phyloP scores from a whole-genome alignment of 2,888 invertebrate genomes.

The Polydrusus tereticollis region DNA sequence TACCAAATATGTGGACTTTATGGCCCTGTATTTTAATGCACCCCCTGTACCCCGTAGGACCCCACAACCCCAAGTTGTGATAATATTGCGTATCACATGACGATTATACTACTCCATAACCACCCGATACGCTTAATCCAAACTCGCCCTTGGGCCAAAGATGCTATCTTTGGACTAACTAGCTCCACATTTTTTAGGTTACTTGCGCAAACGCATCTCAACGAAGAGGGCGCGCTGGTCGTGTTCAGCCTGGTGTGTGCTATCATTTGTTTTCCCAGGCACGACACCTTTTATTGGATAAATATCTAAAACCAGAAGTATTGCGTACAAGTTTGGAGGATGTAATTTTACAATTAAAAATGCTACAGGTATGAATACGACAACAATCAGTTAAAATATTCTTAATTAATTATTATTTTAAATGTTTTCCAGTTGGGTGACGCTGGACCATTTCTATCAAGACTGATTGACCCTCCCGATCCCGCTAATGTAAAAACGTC shows the following conservation, averaged over 20 bases:
- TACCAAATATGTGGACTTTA: too few species aligned
- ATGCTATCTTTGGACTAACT: too few species aligned
- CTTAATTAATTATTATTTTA: background rate
- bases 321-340: constrained; percentile 86
- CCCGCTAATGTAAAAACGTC: constrained; percentile 76
- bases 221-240: constrained; percentile 84
- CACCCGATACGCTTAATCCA: too few species aligned
- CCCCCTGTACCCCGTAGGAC: too few species aligned
- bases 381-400: too few species aligned
- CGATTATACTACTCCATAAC: too few species aligned
- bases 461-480: constrained; percentile 84
- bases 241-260: constrained; percentile 89
- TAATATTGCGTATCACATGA: too few species aligned
- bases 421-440: constrained; percentile 47
- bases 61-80: too few species aligned
- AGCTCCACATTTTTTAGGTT: constrained; percentile 27
- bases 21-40: too few species aligned
- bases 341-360: constrained; percentile 85
- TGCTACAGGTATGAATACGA: constrained; percentile 78
- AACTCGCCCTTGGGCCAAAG: too few species aligned
- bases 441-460: constrained; percentile 65
- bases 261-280: constrained; percentile 84
- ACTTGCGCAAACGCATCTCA: constrained; percentile 67
- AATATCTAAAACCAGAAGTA: constrained; percentile 86
- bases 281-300: constrained; percentile 74